phyloP scores from a whole-genome alignment of 2,888 invertebrate genomes.

The Dryadula phaetusa region DNA sequence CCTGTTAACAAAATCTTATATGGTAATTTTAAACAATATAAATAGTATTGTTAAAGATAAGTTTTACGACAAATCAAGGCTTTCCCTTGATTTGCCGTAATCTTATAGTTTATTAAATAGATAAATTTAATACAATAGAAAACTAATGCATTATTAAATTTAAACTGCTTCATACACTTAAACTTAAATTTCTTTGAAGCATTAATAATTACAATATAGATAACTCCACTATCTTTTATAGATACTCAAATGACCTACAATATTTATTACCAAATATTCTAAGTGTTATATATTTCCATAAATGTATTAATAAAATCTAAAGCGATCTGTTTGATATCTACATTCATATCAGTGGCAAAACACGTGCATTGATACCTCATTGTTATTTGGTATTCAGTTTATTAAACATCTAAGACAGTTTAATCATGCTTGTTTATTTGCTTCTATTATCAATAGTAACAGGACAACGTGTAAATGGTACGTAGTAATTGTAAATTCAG shows the following conservation, averaged over 20 bases:
- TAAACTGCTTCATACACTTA: no score
- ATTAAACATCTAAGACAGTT: neutral
- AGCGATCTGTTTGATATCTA: neutral
- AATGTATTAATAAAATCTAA: neutral
- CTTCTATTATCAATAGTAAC: slow-evolving; percentile 35
- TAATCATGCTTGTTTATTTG: slow-evolving; percentile 40
- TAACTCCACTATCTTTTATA: neutral
- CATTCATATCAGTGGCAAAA: slow-evolving; percentile 5
- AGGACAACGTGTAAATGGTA: slow-evolving; percentile 34
- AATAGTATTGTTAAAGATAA: no score
- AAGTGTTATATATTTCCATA: neutral
- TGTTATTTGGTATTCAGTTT: neutral
- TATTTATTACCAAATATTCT: neutral
- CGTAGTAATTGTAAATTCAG: slow-evolving; percentile 12
- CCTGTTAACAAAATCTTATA: no score
- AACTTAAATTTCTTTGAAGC: no score
- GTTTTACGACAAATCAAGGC: no score
- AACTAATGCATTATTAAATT: no score
- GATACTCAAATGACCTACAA: neutral
- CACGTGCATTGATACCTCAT: slow-evolving; percentile 10
- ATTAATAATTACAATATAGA: no score
- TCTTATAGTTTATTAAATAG: no score
- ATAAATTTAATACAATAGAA: no score
- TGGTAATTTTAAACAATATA: no score
- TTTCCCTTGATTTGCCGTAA: no score